Evolutionary conservation across 1,140 invertebrate species (phyloP).

Genomic region (Colletes gigas): DNA sequence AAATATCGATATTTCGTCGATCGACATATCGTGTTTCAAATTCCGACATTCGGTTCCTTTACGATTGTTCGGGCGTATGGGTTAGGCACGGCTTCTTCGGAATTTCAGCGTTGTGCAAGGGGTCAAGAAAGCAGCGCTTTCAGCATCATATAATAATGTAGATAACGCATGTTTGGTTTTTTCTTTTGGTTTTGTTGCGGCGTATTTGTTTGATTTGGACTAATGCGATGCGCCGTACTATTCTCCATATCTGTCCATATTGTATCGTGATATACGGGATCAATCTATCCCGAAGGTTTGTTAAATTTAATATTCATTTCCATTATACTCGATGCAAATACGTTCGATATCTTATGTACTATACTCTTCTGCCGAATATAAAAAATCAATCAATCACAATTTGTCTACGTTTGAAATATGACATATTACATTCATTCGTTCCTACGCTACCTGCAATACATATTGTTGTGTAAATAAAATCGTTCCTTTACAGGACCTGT

Average conservation of each 20-base stretch:
- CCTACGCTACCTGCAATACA: not conserved
- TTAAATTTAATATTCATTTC: constrained; percentile 62
- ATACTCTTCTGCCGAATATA: too few relatives aligned
- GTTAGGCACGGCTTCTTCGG: too few relatives aligned
- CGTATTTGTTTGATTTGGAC: constrained; percentile 75
- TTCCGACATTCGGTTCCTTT: too few relatives aligned
- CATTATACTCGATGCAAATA: constrained; percentile 32
- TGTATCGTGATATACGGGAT: constrained; percentile 86
- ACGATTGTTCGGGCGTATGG: too few relatives aligned
- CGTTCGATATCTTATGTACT: too few relatives aligned
- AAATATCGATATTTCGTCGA: too few relatives aligned
- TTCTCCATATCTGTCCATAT: constrained; percentile 74
- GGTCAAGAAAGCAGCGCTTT: constrained; percentile 16
- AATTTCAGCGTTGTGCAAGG: too few relatives aligned
- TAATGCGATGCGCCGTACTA: constrained; percentile 70
- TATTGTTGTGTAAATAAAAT: not conserved
- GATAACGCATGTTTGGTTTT: constrained; percentile 74
- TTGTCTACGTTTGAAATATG: not conserved
- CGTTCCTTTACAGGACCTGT: constrained; percentile 84
- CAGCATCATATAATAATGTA: constrained; percentile 53
- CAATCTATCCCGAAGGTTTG: constrained; percentile 83
- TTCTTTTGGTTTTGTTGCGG: constrained; percentile 74
- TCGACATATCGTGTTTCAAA: too few relatives aligned
- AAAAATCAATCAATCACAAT: not conserved
- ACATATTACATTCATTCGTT: constrained; percentile 1